phyloP scores from a whole-genome alignment of 2,888 invertebrate genomes.

The Drosophila melanosoma region DNA sequence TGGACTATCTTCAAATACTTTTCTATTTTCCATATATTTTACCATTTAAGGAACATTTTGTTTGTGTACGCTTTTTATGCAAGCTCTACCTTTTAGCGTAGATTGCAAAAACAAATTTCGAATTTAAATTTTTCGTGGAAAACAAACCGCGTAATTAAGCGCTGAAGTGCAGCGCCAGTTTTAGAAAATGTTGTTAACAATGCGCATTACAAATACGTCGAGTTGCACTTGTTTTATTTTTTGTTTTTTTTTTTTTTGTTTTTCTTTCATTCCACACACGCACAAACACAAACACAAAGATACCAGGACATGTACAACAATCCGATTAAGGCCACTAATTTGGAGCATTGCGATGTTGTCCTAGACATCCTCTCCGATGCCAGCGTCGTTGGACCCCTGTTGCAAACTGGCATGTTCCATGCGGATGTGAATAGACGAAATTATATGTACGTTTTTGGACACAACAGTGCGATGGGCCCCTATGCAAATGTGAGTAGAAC shows the following conservation, averaged over 20 bases:
- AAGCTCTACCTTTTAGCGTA: background rate
- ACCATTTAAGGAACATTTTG: background rate
- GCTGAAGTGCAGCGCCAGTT: constrained; percentile 32
- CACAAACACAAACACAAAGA: constrained; percentile 78
- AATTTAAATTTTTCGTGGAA: constrained; percentile 9
- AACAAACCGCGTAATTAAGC: constrained; percentile 56
- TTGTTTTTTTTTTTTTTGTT: background rate
- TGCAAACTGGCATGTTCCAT: constrained; percentile 91
- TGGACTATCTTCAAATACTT: background rate
- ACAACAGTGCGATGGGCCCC: constrained; percentile 92
- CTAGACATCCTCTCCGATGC: constrained; percentile 96
- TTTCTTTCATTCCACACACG: background rate
- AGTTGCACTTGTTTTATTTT: constrained; percentile 31
- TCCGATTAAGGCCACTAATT: constrained; percentile 86
- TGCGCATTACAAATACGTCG: constrained; percentile 55
- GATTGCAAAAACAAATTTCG: background rate
- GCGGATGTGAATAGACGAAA: constrained; percentile 90
- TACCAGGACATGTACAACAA: constrained; percentile 87
- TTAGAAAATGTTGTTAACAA: constrained; percentile 39
- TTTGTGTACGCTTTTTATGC: background rate
- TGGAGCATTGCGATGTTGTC: constrained; percentile 91
- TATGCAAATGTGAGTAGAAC: constrained; percentile 89
- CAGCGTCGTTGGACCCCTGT: constrained; percentile 92
- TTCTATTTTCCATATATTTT: background rate
- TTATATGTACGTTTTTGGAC: constrained; percentile 95